A percentile compares a stretch with the other conserved stretches of the same genome.
Evolutionary conservation across 2,888 invertebrate species (phyloP).

Genomic region (Xestoiulus laeticollis): DNA sequence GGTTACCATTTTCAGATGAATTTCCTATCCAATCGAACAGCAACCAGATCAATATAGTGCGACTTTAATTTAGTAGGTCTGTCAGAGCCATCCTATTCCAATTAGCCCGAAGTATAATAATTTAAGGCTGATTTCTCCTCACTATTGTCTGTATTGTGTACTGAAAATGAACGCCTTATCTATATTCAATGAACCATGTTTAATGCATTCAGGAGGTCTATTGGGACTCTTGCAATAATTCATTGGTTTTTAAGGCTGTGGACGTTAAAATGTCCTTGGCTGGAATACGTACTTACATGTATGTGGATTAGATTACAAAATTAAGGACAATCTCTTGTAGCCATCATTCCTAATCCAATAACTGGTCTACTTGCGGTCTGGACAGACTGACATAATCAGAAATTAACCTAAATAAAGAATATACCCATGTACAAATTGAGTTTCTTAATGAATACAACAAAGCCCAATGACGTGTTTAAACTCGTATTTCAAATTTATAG

Average conservation of each 20-base stretch:
- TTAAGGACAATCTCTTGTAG: neutral
- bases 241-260: neutral
- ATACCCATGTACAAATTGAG: neutral
- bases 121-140: neutral
- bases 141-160: neutral
- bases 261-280: neutral
- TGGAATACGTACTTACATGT: too few relatives aligned
- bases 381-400: neutral
- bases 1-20: neutral
- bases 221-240: neutral
- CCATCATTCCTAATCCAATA: neutral
- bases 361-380: neutral
- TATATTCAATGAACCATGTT: neutral
- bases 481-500: too few relatives aligned
- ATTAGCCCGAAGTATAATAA: neutral
- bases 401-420: neutral
- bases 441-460: neutral
- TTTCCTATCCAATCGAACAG: neutral
- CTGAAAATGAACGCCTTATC: neutral
- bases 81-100: neutral
- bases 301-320: neutral
- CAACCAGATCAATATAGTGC: neutral
- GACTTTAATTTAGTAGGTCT: neutral
- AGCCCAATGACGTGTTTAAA: too few relatives aligned
- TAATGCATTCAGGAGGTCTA: neutral